phyloP scores from a whole-genome alignment of 2,888 invertebrate species.

The Chaetogeoica ovagalla region DNA sequence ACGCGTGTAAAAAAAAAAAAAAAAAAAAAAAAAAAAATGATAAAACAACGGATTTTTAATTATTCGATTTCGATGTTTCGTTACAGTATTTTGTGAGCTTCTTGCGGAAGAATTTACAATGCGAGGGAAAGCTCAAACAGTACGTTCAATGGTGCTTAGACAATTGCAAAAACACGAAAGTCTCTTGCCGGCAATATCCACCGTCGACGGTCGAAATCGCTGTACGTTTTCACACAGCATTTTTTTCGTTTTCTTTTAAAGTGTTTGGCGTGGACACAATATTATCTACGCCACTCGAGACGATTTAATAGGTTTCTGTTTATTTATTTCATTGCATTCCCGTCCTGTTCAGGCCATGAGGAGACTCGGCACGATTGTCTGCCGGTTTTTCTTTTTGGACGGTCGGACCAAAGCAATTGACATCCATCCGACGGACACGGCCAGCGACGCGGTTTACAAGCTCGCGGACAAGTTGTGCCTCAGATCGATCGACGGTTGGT shows the following conservation, averaged over 20 bases:
- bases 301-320: not conserved
- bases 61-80: not conserved
- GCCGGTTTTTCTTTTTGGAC: constrained; percentile 92
- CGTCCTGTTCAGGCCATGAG: constrained; percentile 73
- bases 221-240: constrained; percentile 64
- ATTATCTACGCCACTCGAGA: no score
- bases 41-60: no score
- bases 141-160: constrained; percentile 94
- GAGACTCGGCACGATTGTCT: constrained; percentile 86
- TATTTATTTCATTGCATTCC: no score
- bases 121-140: constrained; percentile 73
- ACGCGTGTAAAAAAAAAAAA: no score
- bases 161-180: constrained; percentile 85
- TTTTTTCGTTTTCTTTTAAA: no score
- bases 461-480: constrained; percentile 86
- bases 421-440: constrained; percentile 92
- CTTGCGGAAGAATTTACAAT: constrained; percentile 70
- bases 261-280: no score
- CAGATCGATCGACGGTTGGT: constrained; percentile 87
- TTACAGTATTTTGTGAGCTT: constrained; percentile 74
- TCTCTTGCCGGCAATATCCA: constrained; percentile 77
- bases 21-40: no score
- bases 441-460: constrained; percentile 84
- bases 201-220: constrained; percentile 93
- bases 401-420: constrained; percentile 93